A percentile compares a stretch with the other conserved stretches of the same genome.
Evolutionary conservation across 2,113 vertebrate genomes (phyloP).

Genomic region (Mustela lutreola): DNA sequence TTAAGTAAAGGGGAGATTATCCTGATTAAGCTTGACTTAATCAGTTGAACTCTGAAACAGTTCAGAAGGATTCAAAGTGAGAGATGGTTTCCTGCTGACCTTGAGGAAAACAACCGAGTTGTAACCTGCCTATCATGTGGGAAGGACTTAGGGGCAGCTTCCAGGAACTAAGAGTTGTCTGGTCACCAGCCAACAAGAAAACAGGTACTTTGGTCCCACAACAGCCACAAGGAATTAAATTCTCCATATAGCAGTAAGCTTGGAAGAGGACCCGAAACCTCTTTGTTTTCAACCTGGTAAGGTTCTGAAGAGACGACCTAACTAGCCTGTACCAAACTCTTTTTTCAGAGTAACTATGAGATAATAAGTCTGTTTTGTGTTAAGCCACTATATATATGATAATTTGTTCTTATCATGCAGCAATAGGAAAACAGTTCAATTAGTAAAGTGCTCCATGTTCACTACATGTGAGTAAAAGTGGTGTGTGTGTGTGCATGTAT

Average conservation of each 20-base stretch:
- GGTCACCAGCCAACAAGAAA: neutral
- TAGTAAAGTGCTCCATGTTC: neutral
- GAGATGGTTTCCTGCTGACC: neutral
- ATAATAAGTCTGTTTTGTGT: neutral
- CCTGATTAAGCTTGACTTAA: neutral
- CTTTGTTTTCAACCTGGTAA: neutral
- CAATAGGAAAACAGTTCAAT: neutral
- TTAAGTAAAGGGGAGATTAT: neutral
- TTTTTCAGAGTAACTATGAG: neutral
- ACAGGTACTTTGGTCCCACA: neutral
- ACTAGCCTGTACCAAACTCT: neutral
- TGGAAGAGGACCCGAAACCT: neutral
- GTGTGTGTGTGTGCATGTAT: fast-evolving
- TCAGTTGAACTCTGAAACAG: neutral
- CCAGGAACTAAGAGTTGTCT: neutral
- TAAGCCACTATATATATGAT: neutral
- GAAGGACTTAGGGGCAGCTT: neutral
- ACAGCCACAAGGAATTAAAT: neutral
- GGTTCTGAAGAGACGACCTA: neutral
- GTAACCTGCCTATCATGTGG: neutral
- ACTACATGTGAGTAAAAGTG: neutral
- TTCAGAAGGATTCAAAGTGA: neutral
- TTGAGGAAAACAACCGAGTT: neutral
- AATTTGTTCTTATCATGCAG: neutral
- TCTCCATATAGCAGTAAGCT: neutral